Percentiles rank a stretch among this genome's conserved stretches.
Conservation (phyloP, 2,888 invertebrate species). For the Tipula lateralis region DNA sequence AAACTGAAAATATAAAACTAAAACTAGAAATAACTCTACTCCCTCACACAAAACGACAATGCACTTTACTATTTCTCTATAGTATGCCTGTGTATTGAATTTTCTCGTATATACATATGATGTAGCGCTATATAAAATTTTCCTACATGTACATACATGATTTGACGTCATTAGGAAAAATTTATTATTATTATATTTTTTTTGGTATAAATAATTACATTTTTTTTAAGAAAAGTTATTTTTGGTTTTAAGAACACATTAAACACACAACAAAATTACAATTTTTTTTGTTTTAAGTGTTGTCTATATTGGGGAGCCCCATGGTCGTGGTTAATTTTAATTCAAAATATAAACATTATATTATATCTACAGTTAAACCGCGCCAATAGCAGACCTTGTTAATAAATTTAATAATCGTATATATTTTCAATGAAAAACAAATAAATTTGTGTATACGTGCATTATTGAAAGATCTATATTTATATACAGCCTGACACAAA, state of each 20-base stretch:
- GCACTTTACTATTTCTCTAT: background rate
- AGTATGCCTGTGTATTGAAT: background rate
- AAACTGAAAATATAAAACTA: background rate
- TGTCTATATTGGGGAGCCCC: conserved; percentile 24
- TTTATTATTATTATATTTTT: background rate
- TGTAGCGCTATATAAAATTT: background rate
- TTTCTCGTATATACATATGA: background rate
- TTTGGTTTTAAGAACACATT: conserved; percentile 24
- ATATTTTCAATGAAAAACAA: background rate
- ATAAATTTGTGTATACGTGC: conserved; percentile 5
- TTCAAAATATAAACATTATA: conserved; percentile 7
- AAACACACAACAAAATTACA: conserved; percentile 9
- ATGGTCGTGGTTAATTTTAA: conserved; percentile 19
- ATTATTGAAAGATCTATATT: conserved; percentile 1
- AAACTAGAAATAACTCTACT: conserved; percentile 1
- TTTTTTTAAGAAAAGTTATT: background rate
- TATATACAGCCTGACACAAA: background rate
- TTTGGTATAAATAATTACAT: conserved; percentile 14
- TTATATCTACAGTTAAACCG: background rate
- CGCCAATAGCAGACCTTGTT: background rate
- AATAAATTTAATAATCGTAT: background rate
- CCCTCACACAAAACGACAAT: conserved; percentile 11
- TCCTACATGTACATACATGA: background rate
- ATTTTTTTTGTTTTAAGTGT: background rate
- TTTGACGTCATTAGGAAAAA: conserved; percentile 20